phyloP scores from a whole-genome alignment of 2,797 vertebrate genomes.

The Ctenochaetus hawaiiensis region DNA sequence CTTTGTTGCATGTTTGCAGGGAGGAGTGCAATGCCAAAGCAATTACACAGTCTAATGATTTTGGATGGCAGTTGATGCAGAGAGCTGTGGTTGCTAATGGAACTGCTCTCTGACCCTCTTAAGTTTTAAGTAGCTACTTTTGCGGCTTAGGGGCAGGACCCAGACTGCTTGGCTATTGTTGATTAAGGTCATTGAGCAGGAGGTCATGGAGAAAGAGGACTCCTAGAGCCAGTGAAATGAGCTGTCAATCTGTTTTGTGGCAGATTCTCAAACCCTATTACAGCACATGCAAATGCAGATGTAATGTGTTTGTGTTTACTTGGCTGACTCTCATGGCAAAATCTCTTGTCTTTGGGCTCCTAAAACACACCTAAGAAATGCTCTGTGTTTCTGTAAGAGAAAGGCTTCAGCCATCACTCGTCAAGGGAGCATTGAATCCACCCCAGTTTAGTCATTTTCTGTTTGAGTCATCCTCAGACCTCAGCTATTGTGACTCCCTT shows the following conservation, averaged over 20 bases:
- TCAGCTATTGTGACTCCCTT: slow-evolving; percentile 55
- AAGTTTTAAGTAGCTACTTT: slow-evolving; percentile 51
- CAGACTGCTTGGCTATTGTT: slow-evolving; percentile 56
- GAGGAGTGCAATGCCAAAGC: slow-evolving; percentile 1
- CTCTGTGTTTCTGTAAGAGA: slow-evolving; percentile 30
- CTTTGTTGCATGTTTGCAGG: not conserved
- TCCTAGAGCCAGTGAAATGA: slow-evolving; percentile 32
- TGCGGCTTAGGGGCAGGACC: slow-evolving; percentile 36
- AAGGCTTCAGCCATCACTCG: slow-evolving; percentile 14
- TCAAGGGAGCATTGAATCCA: slow-evolving; percentile 46
- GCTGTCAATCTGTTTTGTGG: slow-evolving; percentile 18
- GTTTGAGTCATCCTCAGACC: slow-evolving; percentile 64
- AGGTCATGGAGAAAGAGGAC: slow-evolving; percentile 49
- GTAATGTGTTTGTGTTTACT: slow-evolving; percentile 17
- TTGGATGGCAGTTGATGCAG: slow-evolving; percentile 41
- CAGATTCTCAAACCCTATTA: slow-evolving; percentile 3
- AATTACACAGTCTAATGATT: slow-evolving; percentile 40
- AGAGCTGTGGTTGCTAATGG: slow-evolving; percentile 51
- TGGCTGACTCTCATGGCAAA: not conserved
- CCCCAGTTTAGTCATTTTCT: slow-evolving; percentile 40
- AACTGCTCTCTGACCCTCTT: slow-evolving; percentile 63
- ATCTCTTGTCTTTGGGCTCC: slow-evolving; percentile 27
- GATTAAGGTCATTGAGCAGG: slow-evolving; percentile 50
- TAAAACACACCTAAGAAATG: slow-evolving; percentile 34
- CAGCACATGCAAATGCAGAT: slow-evolving; percentile 8